Evolutionary conservation across 2,113 vertebrate genomes (phyloP).

Genomic region (Colistium nudipinnis): DNA sequence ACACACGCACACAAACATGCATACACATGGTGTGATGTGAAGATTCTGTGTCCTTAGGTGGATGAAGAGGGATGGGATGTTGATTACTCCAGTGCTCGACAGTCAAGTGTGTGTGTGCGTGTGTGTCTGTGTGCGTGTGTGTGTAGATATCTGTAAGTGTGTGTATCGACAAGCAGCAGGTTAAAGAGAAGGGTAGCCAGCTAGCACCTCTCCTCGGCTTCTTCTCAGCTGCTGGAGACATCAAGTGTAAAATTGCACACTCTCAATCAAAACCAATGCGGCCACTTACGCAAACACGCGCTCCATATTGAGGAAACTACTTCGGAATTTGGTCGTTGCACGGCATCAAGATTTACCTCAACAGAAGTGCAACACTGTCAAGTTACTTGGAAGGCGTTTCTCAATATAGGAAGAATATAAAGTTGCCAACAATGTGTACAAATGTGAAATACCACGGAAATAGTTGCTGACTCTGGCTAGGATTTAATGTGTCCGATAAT

Average conservation of each 20-base stretch:
- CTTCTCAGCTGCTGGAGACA: conserved; percentile 56
- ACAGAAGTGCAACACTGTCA: conserved; percentile 1
- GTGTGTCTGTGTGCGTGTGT: conserved; percentile 6
- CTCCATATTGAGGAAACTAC: conserved; percentile 4
- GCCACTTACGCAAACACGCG: conserved; percentile 4
- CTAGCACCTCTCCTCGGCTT: conserved; percentile 45
- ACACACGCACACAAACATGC: conserved; percentile 9
- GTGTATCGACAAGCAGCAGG: conserved; percentile 35
- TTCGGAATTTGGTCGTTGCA: conserved; percentile 5
- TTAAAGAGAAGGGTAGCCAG: conserved; percentile 60
- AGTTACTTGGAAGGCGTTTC: not conserved
- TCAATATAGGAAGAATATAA: not conserved
- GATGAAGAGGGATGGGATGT: conserved; percentile 74
- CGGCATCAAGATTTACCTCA: not conserved
- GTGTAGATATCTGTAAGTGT: conserved; percentile 13
- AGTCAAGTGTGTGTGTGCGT: conserved; percentile 55
- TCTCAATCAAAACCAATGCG: conserved; percentile 53
- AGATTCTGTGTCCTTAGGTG: conserved; percentile 61
- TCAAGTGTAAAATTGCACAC: conserved; percentile 74
- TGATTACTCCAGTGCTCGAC: conserved; percentile 77
- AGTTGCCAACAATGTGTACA: not conserved
- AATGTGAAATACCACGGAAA: too few species aligned
- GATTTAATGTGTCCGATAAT: too few species aligned
- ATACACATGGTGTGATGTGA: conserved; percentile 46
- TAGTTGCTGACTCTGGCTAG: too few species aligned